Conservation (phyloP, 2,797 vertebrate genomes). For the Sparus aurata region DNA sequence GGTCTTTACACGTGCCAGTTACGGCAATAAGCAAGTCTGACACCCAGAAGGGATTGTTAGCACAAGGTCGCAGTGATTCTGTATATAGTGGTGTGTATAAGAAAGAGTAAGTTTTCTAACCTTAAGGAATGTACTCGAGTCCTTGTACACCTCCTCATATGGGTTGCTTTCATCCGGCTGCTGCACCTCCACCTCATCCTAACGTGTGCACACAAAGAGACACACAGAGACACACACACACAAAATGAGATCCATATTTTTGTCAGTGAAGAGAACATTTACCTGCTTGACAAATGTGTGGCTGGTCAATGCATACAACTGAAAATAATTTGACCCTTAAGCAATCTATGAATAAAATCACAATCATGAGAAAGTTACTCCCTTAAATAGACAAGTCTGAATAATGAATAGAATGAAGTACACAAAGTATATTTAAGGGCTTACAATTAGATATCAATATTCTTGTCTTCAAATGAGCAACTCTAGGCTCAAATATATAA, state of each 20-base stretch:
- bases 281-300: neutral
- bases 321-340: neutral
- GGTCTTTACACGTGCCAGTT: no score
- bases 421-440: neutral
- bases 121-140: conserved; percentile 99
- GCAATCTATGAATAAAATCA: neutral
- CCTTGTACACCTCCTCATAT: conserved; percentile 98
- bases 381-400: neutral
- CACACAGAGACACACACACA: neutral
- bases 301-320: neutral
- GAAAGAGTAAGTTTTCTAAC: conserved; percentile 69
- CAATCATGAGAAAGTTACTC: neutral
- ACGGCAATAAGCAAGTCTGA: no score
- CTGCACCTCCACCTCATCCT: conserved; percentile 95
- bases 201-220: conserved; percentile 55
- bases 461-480: neutral
- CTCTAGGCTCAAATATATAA: no score
- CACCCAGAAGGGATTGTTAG: no score
- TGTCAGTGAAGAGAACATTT: neutral
- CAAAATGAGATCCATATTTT: neutral
- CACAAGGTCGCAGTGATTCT: no score
- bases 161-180: conserved; percentile 92
- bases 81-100: neutral
- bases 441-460: neutral
- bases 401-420: neutral